Evolutionary conservation across 2,113 vertebrate species (phyloP), one percentile per base, ranked within the genome.

Genomic region (Suncus etruscus): DNA sequence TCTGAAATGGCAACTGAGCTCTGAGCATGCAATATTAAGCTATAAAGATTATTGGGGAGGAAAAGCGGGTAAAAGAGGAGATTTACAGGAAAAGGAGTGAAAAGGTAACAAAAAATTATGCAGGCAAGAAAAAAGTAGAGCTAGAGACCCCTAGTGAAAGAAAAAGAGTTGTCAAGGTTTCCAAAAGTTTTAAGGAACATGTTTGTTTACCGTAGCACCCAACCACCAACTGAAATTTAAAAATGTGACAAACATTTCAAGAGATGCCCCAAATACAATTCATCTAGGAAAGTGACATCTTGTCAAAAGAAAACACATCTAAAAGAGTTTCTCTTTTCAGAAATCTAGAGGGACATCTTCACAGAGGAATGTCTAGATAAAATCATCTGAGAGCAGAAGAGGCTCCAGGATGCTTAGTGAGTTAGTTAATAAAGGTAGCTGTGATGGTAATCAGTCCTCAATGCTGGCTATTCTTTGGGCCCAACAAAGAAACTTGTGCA

Each of bases 41-140:
- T 91, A 91, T 48, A 66, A 68, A 58, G 63, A 78, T 83, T 51
- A 93, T 47, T 63, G 31, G 87, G 77, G 31, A 69, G 29, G n/a
- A 65, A 86, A 66, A 90, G 47, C 4, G 48, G 39, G 32, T 18
- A 58, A 69, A 51, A 83, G 25, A 29, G 18, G 20, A 32, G 45
- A 39, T 15, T 25, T 22, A 51, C 4, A 91, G 83, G 82, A 80
- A 86, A 80, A 81, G 7, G n/a, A 83, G 94, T 79, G 69, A 81
- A 9, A 89, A 70, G 4, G 29, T 65, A 47, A 58, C 7, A 69
- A 18, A 82, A 86, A 90, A 65, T 65, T 69, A 54, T 45, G 25
- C 16, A 87, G 29, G 8, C 75, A 22, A 84, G n/a, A 68, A 81
- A 39, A 76, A 75, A 85, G 79, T 68, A 76, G 31, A 89, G 47